Evolutionary conservation across 2,113 vertebrate species (phyloP), one percentile per base, ranked within the genome.

Genomic region (Charadrius vociferus): DNA sequence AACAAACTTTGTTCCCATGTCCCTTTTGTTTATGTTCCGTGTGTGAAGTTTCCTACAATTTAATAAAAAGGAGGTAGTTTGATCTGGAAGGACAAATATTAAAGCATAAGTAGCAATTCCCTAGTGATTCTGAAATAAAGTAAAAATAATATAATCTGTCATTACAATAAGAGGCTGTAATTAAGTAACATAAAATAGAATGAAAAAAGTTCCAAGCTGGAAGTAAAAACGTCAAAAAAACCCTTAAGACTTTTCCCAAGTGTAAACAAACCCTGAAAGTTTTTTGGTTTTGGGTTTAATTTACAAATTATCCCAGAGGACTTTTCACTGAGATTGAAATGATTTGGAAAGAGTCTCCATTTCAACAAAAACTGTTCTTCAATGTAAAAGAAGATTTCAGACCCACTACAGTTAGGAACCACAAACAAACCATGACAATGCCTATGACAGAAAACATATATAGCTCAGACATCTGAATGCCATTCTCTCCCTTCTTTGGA

Each of bases 21-120:
- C 70, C 21, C 37, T 74, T 94, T 94, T 85, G 41, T 88, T 86
- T 86, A 93, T 66, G 15, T 79, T 75, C 43, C 72, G 5, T 59
- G 4, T 22, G 6, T 75, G 21, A 16, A 43, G 8, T 91, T 95
- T 93, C 56, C 47, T 81, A 72, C 43, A 49, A 45, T 82, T 93
- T 94, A 96, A 87, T 94, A 75, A 95, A 93, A 89, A 72, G 12
- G 16, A 72, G 30, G 21, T 58, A 84, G 39, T 80, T 87, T 85
- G 39, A 61, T 89, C 52, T 68, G 93, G 79, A 59, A 85, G 34
- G 61, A 75, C 24, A 79, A 87, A 39, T 61, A 75, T 82, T 81
- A 84, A 86, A 81, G 67, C 5, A 23, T 41, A 74, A 81, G 47
- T 63, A 83, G 7, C 41, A 59, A 91, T 88, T 95, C 83, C 53